phyloP scores from a whole-genome alignment of 2,888 invertebrate species.

The Hypselothyrea guttata region DNA sequence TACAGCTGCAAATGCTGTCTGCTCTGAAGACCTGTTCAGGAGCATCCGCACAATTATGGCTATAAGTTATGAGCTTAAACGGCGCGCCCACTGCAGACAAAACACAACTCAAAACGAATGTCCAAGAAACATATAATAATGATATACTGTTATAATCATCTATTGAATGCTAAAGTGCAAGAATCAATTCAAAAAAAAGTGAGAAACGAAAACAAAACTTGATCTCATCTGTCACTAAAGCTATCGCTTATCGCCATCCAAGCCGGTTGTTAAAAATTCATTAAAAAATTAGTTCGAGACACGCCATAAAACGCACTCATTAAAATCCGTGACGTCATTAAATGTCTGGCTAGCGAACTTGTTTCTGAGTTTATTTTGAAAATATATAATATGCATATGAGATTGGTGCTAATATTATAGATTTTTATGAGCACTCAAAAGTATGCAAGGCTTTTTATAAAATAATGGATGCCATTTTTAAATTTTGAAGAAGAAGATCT shows the following conservation, averaged over 20 bases:
- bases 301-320: constrained; percentile 5
- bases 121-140: constrained; percentile 11
- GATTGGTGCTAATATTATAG: too few relatives aligned
- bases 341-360: not conserved
- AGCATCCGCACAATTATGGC: constrained; percentile 18
- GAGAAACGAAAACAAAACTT: too few relatives aligned
- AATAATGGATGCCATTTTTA: too few relatives aligned
- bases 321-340: constrained; percentile 17
- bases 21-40: constrained; percentile 22
- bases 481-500: too few relatives aligned
- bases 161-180: constrained; percentile 40
- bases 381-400: not conserved
- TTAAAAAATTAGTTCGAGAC: constrained; percentile 27
- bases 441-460: constrained; percentile 12
- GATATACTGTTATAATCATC: constrained; percentile 19
- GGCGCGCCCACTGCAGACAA: constrained; percentile 22
- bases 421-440: constrained; percentile 5
- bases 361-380: constrained; percentile 2
- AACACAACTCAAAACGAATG: constrained; percentile 10
- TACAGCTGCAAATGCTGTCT: constrained; percentile 31
- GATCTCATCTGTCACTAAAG: constrained; percentile 25
- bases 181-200: constrained; percentile 6
- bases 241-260: constrained; percentile 1
- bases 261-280: constrained; percentile 23
- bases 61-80: constrained; percentile 23